phyloP scores from a whole-genome alignment of 1,140 invertebrate genomes.

The Drosophila cardini region DNA sequence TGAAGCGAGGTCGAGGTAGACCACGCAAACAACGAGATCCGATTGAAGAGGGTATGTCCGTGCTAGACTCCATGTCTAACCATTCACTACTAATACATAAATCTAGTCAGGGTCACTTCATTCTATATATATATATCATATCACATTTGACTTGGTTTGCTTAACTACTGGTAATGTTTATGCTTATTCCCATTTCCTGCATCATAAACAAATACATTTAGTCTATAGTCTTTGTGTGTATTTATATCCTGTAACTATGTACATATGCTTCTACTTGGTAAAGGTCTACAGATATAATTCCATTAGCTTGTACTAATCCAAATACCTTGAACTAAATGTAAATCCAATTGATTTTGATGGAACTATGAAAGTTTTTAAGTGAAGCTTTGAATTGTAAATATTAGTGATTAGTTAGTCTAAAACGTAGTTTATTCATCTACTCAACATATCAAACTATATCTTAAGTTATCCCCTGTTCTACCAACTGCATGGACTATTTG shows the following conservation, averaged over 20 bases:
- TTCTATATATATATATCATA: slow-evolving; percentile 5
- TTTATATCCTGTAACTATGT: slow-evolving; percentile 12
- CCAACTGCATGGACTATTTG: slow-evolving; percentile 3
- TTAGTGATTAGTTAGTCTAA: too few relatives aligned
- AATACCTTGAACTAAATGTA: slow-evolving; percentile 4
- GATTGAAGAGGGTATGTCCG: slow-evolving; percentile 79
- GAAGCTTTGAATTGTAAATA: too few relatives aligned
- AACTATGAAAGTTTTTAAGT: too few relatives aligned
- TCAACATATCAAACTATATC: too few relatives aligned
- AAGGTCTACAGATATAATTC: slow-evolving; percentile 42
- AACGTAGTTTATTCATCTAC: too few relatives aligned
- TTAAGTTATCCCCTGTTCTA: neutral
- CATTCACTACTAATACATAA: slow-evolving; percentile 44
- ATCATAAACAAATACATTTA: slow-evolving; percentile 20
- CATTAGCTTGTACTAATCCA: slow-evolving; percentile 63
- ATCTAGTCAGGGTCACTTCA: slow-evolving; percentile 13
- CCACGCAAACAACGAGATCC: slow-evolving; percentile 80
- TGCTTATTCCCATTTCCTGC: slow-evolving; percentile 11
- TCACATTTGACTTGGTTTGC: slow-evolving; percentile 18
- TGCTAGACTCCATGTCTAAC: neutral
- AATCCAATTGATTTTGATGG: neutral
- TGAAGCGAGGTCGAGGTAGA: slow-evolving; percentile 79
- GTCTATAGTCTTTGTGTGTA: slow-evolving; percentile 10
- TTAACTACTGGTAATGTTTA: slow-evolving; percentile 23
- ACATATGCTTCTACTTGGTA: slow-evolving; percentile 52